These are phyloP conservation scores for Anhinga anhinga DNA, from an alignment of 2,113 vertebrate species.

Conservation along the genomic window DNA sequence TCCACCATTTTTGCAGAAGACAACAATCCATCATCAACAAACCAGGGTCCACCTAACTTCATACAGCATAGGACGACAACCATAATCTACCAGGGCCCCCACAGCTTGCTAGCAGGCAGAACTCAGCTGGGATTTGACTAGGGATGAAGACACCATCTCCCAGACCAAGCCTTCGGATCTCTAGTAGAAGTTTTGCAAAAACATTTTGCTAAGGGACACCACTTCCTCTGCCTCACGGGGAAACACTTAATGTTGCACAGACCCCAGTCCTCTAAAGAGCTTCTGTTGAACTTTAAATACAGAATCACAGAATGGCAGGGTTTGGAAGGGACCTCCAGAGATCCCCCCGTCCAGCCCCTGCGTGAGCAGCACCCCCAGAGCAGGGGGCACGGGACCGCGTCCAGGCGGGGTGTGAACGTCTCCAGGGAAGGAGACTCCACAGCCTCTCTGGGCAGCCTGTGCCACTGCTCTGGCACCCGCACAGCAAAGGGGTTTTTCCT, in stretches of 20 bases:
- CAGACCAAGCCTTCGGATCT: not conserved
- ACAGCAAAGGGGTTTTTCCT: no score
- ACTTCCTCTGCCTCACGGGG: not conserved
- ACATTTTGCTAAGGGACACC: not conserved
- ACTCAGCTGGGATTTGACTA: not conserved
- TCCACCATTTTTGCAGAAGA: not conserved
- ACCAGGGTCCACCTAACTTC: not conserved
- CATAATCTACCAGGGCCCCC: not conserved
- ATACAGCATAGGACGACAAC: rapidly evolving
- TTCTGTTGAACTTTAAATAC: not conserved
- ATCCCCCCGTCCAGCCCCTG: no score
- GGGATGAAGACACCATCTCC: not conserved
- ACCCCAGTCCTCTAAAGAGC: not conserved
- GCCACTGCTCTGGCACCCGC: no score
- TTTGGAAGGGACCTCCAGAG: no score
- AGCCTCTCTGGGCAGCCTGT: no score
- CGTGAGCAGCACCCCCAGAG: no score
- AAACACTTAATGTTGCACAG: rapidly evolving
- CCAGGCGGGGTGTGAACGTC: no score
- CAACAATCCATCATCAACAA: not conserved
- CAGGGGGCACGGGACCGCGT: no score
- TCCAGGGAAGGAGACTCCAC: no score
- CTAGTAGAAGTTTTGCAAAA: not conserved
- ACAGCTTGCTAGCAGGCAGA: not conserved
- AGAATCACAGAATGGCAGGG: no score